A percentile compares a stretch with the other conserved stretches of the same genome.
Evolutionary conservation across 1,140 invertebrate genomes (phyloP).

Genomic region (Drosophila serrata): DNA sequence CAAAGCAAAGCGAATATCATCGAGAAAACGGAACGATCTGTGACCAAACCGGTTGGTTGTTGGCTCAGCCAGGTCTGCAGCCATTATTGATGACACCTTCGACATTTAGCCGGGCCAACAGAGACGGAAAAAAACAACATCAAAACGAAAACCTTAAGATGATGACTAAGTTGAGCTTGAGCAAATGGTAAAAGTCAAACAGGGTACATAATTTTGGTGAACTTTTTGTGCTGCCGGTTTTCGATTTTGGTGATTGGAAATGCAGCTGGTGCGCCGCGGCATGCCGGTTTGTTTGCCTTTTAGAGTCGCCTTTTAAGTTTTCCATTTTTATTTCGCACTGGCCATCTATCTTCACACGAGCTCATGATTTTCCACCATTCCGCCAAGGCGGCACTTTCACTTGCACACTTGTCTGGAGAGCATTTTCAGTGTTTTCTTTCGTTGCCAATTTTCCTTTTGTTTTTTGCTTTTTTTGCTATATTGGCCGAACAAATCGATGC

Average conservation of each 20-base stretch:
- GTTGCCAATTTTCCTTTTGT: constrained; percentile 38
- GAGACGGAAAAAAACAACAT: constrained; percentile 17
- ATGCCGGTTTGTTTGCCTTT: constrained; percentile 63
- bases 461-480: constrained; percentile 31
- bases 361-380: constrained; percentile 53
- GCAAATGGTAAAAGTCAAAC: constrained; percentile 80
- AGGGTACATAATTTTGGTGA: constrained; percentile 65
- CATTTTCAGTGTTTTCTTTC: constrained; percentile 36
- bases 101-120: constrained; percentile 63
- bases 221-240: constrained; percentile 57
- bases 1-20: constrained; percentile 59
- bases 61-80: constrained; percentile 13
- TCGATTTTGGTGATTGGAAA: constrained; percentile 50
- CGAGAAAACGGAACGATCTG: constrained; percentile 41
- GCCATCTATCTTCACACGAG: constrained; percentile 42
- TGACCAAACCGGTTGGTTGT: constrained; percentile 61
- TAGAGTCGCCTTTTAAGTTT: constrained; percentile 70
- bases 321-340: constrained; percentile 76
- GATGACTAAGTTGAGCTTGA: constrained; percentile 73
- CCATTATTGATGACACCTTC: constrained; percentile 79
- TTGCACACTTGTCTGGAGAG: constrained; percentile 65
- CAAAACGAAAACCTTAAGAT: constrained; percentile 46
- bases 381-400: constrained; percentile 67
- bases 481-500: constrained; percentile 58
- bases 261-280: constrained; percentile 24